These are phyloP conservation scores for Diacarnus erythraeanus DNA, from an alignment of 37 sponge, comb jelly and placozoan species.

Conservation along the genomic window DNA sequence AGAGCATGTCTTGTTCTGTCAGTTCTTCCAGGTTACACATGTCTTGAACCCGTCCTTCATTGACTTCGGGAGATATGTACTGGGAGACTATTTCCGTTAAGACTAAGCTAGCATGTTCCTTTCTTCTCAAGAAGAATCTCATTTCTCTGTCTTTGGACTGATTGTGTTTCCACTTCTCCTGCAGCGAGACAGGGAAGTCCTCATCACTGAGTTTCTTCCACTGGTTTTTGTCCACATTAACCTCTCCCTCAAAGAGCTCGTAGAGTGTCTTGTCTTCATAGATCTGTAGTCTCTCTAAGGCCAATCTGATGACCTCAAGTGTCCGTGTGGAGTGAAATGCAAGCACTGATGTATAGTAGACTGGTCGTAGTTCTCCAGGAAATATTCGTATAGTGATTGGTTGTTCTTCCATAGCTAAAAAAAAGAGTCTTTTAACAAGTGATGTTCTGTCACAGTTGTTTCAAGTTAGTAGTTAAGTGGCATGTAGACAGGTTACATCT, in stretches of 20 bases:
- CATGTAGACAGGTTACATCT: too few species aligned
- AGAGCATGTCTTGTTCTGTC: slow-evolving; percentile 84
- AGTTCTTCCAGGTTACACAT: slow-evolving; percentile 82
- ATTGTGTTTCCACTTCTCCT: slow-evolving; percentile 39
- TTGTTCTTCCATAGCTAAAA: slow-evolving; percentile 39
- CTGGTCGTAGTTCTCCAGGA: slow-evolving; percentile 37
- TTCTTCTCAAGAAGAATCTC: slow-evolving; percentile 24
- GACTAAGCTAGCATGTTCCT: slow-evolving; percentile 30
- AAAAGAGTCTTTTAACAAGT: too few species aligned
- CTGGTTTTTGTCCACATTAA: slow-evolving; percentile 2
- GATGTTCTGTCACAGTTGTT: too few species aligned
- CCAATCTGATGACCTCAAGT: slow-evolving; percentile 47
- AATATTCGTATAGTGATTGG: slow-evolving; percentile 32
- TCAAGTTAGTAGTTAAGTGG: too few species aligned
- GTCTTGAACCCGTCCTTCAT: slow-evolving; percentile 64
- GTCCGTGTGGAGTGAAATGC: slow-evolving; percentile 45
- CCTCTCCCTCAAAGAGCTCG: slow-evolving; percentile 39
- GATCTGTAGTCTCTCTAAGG: slow-evolving; percentile 62
- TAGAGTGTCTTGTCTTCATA: slow-evolving; percentile 71
- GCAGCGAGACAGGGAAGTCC: slow-evolving; percentile 40
- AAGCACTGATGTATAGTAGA: slow-evolving; percentile 46
- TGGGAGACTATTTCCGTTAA: slow-evolving; percentile 46
- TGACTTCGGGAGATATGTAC: slow-evolving; percentile 16
- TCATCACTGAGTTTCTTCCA: slow-evolving; percentile 30
- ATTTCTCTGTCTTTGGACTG: slow-evolving; percentile 27